A percentile compares a stretch with the other conserved stretches of the same genome.
Evolutionary conservation across 1,140 invertebrate species (phyloP).

Genomic region (Arctopsyche grandis): DNA sequence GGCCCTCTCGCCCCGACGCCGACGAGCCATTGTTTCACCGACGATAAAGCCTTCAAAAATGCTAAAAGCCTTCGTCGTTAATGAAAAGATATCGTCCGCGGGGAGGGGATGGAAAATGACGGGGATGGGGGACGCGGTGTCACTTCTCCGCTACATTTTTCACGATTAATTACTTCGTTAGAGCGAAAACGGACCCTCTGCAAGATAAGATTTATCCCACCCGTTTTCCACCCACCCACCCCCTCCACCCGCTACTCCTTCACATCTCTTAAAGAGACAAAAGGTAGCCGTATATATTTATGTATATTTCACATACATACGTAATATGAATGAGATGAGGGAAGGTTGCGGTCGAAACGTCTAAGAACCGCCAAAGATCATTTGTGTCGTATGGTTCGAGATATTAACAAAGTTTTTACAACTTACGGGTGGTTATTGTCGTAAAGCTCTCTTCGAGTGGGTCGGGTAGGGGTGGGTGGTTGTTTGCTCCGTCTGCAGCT

Average conservation of each 20-base stretch:
- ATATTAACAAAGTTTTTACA: slow-evolving; percentile 25
- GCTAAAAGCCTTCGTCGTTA: slow-evolving; percentile 42
- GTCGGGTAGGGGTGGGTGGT: background rate
- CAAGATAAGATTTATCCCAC: slow-evolving; percentile 34
- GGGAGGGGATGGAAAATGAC: slow-evolving; percentile 8
- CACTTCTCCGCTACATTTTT: slow-evolving; percentile 51
- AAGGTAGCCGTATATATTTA: too few relatives aligned
- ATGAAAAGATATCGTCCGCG: slow-evolving; percentile 53
- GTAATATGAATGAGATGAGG: background rate
- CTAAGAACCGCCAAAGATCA: background rate
- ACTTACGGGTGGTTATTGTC: slow-evolving; percentile 21
- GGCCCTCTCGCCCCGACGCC: background rate
- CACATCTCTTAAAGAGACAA: background rate
- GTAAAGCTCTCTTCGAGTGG: background rate
- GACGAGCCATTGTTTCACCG: slow-evolving; percentile 24
- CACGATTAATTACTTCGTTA: slow-evolving; percentile 54
- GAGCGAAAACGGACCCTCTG: slow-evolving; percentile 37
- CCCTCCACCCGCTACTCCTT: too few relatives aligned
- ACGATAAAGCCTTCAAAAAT: slow-evolving; percentile 42
- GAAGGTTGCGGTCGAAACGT: background rate
- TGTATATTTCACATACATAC: too few relatives aligned
- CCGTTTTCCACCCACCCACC: background rate
- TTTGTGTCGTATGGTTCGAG: slow-evolving; percentile 23
- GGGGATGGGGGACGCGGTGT: background rate
- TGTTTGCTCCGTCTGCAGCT: background rate